Evolutionary conservation across 2,797 vertebrate genomes (phyloP).

Genomic region (Anabas testudineus): DNA sequence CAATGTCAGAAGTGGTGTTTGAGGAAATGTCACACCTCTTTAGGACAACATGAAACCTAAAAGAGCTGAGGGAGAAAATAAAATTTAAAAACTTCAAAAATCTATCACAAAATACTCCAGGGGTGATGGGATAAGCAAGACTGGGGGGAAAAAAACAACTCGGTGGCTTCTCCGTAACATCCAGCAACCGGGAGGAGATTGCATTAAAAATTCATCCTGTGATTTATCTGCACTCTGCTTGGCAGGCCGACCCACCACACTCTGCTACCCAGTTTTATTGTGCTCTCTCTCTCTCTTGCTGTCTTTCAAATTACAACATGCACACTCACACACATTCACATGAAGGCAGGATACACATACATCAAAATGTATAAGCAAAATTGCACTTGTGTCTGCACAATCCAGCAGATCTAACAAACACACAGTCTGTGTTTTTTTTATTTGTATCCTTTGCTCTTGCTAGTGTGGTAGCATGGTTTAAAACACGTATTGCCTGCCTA

Average conservation of each 20-base stretch:
- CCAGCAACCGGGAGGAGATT: constrained; percentile 65
- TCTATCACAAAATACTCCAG: constrained; percentile 32
- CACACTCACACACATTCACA: constrained; percentile 8
- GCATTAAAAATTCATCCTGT: constrained; percentile 82
- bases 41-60: constrained; percentile 35
- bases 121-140: constrained; percentile 47
- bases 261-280: constrained; percentile 66
- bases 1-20: constrained; percentile 16
- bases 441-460: constrained; percentile 19
- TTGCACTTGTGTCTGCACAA: background rate
- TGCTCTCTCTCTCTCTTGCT: constrained; percentile 22
- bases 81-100: constrained; percentile 40
- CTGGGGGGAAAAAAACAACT: constrained; percentile 23
- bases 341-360: constrained; percentile 6
- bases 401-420: constrained; percentile 16
- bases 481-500: constrained; percentile 47
- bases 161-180: constrained; percentile 60
- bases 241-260: constrained; percentile 54
- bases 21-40: constrained; percentile 32
- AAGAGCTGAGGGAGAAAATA: constrained; percentile 11
- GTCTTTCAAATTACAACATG: constrained; percentile 54
- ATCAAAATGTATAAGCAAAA: constrained; percentile 36
- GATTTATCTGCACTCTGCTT: constrained; percentile 79
- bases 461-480: constrained; percentile 39
- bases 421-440: background rate